Evolutionary conservation across 2,888 invertebrate species (phyloP).

Genomic region (Tryphoninae sp.): DNA sequence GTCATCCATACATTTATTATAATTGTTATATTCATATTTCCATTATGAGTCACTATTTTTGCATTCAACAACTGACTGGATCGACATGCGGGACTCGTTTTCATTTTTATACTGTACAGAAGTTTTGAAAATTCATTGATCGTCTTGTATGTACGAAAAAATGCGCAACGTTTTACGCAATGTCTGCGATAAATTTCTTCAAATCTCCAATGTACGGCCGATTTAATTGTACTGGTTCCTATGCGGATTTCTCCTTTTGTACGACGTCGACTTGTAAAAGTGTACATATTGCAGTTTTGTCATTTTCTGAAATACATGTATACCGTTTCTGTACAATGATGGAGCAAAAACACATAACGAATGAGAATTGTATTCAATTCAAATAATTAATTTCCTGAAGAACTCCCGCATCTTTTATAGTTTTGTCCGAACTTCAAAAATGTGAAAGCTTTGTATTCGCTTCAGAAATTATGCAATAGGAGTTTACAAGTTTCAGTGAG

Average conservation of each 20-base stretch:
- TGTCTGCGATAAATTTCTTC: conserved; percentile 10
- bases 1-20: conserved; percentile 34
- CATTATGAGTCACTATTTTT: conserved; percentile 18
- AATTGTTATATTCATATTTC: conserved; percentile 37
- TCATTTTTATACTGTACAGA: conserved; percentile 33
- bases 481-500: neutral
- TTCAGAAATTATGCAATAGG: too few relatives aligned
- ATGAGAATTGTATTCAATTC: conserved; percentile 9
- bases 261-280: conserved; percentile 46
- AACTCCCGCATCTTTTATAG: too few relatives aligned
- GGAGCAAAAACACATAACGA: conserved; percentile 51
- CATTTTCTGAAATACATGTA: conserved; percentile 32
- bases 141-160: conserved; percentile 20
- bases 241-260: conserved; percentile 26
- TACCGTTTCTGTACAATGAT: conserved; percentile 38
- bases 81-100: conserved; percentile 16
- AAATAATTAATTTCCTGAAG: too few relatives aligned
- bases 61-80: conserved; percentile 11
- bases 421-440: too few relatives aligned
- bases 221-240: conserved; percentile 7
- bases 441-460: too few relatives aligned
- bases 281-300: conserved; percentile 54
- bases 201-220: conserved; percentile 5
- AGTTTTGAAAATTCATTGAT: conserved; percentile 6
- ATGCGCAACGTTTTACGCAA: neutral